Evolutionary conservation across 2,888 invertebrate genomes (phyloP).

Genomic region (Tipula vernalis): DNA sequence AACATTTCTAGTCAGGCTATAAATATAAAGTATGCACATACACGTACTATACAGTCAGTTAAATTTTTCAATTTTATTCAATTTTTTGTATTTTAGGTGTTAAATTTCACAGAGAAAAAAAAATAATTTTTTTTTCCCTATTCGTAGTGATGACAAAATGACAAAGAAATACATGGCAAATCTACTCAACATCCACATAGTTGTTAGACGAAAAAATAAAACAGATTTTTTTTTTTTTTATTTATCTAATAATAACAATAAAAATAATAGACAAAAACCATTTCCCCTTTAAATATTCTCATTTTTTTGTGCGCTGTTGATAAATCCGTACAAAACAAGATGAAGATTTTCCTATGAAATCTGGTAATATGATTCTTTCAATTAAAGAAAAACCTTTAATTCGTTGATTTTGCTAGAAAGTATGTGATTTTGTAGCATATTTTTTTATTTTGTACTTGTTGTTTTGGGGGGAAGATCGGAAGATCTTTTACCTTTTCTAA

Average conservation of each 20-base stretch:
- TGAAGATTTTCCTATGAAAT: neutral
- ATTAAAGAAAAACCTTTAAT: neutral
- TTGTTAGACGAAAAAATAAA: neutral
- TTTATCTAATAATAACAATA: neutral
- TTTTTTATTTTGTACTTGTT: neutral
- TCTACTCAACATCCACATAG: slow-evolving; percentile 4
- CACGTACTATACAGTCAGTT: neutral
- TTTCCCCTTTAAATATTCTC: neutral
- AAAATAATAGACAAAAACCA: neutral
- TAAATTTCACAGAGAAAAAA: neutral
- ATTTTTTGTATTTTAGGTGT: neutral
- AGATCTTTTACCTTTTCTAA: neutral
- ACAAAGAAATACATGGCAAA: neutral
- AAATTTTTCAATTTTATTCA: neutral
- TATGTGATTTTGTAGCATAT: neutral
- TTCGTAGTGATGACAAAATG: neutral
- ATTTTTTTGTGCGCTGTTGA: neutral
- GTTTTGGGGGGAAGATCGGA: neutral
- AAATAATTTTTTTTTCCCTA: neutral
- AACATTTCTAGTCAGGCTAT: neutral
- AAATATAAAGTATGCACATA: neutral
- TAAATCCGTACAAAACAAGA: neutral
- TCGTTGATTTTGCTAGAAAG: neutral
- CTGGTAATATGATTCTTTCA: neutral
- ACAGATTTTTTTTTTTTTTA: neutral